Evolutionary conservation across 2,888 invertebrate genomes (phyloP).

Genomic region (Osedax frankpressi): DNA sequence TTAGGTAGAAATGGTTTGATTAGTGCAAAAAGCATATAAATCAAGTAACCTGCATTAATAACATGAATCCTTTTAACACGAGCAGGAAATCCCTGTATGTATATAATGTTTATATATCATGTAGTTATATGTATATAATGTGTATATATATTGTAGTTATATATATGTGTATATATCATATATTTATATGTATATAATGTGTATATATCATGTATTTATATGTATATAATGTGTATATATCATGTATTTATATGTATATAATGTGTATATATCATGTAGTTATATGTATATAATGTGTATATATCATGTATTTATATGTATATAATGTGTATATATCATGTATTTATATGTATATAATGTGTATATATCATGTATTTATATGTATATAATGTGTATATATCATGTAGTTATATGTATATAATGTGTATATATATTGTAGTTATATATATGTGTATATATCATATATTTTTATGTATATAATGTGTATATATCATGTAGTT

Average conservation of each 20-base stretch:
- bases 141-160: background rate
- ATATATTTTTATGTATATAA: background rate
- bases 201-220: too few relatives aligned
- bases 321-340: background rate
- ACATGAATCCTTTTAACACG: constrained; percentile 4
- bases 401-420: background rate
- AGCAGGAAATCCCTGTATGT: constrained; percentile 10
- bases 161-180: background rate
- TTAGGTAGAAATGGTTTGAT: constrained; percentile 20
- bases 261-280: background rate
- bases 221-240: background rate
- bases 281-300: too few relatives aligned
- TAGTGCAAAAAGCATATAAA: background rate
- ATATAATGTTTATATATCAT: background rate
- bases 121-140: background rate
- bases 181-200: background rate
- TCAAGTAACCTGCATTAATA: background rate
- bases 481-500: background rate
- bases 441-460: background rate
- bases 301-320: background rate
- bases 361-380: background rate
- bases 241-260: background rate
- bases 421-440: background rate
- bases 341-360: too few relatives aligned
- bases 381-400: background rate